These are phyloP conservation scores for Knipowitschia caucasica DNA, from an alignment of 2,797 vertebrate species.

Conservation along the genomic window DNA sequence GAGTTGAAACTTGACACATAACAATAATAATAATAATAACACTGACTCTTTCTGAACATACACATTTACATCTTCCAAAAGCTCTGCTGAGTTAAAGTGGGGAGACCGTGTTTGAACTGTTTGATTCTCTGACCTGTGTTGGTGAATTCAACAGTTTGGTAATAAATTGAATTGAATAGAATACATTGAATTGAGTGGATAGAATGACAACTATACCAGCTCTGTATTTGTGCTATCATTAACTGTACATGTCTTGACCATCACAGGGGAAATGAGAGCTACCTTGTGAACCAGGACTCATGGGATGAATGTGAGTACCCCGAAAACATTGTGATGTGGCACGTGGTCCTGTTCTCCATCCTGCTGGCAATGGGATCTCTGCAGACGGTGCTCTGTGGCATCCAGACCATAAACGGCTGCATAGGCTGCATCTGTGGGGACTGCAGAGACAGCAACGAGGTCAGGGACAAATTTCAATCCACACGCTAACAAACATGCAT, in stretches of 20 bases:
- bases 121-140: too few relatives aligned
- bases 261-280: slow-evolving; percentile 52
- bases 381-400: slow-evolving; percentile 79
- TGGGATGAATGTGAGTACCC: slow-evolving; percentile 75
- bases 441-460: slow-evolving; percentile 77
- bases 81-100: too few relatives aligned
- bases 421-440: slow-evolving; percentile 85
- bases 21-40: too few relatives aligned
- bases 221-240: neutral
- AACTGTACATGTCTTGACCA: neutral
- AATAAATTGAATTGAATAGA: too few relatives aligned
- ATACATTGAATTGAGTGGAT: neutral
- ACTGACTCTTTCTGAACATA: too few relatives aligned
- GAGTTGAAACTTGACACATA: too few relatives aligned
- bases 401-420: slow-evolving; percentile 86
- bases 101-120: too few relatives aligned
- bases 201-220: too few relatives aligned
- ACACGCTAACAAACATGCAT: neutral
- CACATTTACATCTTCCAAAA: too few relatives aligned
- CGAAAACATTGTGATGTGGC: slow-evolving; percentile 80
- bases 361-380: slow-evolving; percentile 74
- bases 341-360: slow-evolving; percentile 80
- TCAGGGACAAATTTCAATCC: slow-evolving; percentile 30
- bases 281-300: slow-evolving; percentile 58
- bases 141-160: too few relatives aligned